Conservation (phyloP, 2,888 invertebrate species). For the Drosophila cyrtoloma region DNA sequence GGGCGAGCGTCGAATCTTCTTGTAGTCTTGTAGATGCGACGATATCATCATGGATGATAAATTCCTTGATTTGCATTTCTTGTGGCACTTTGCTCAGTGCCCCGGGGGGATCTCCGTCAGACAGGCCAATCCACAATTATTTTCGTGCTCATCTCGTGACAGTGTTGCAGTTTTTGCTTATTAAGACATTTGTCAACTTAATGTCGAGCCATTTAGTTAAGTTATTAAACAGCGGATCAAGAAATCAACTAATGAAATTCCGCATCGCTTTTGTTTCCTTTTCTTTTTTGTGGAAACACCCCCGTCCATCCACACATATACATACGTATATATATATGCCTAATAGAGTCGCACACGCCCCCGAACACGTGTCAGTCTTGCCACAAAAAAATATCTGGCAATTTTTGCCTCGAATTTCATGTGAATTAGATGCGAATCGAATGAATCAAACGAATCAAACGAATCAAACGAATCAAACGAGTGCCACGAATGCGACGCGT, state of each 20-base stretch:
- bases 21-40: conserved; percentile 29
- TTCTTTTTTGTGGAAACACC: neutral
- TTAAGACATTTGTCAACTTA: conserved; percentile 77
- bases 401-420: conserved; percentile 57
- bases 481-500: conserved; percentile 66
- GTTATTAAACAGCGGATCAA: conserved; percentile 60
- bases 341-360: conserved; percentile 57
- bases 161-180: conserved; percentile 53
- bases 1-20: conserved; percentile 49
- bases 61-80: conserved; percentile 81
- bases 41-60: conserved; percentile 61
- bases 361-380: conserved; percentile 49
- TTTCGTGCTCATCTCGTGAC: conserved; percentile 41
- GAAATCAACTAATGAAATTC: conserved; percentile 45
- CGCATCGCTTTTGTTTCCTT: neutral
- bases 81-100: conserved; percentile 40
- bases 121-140: conserved; percentile 31
- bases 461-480: conserved; percentile 57
- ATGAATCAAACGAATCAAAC: conserved; percentile 4
- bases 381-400: conserved; percentile 44
- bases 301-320: neutral
- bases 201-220: conserved; percentile 68
- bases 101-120: conserved; percentile 41
- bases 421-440: conserved; percentile 63
- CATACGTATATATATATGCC: conserved; percentile 22